Conservation (phyloP, 2,113 vertebrate species). For the Puntigrus tetrazona region DNA sequence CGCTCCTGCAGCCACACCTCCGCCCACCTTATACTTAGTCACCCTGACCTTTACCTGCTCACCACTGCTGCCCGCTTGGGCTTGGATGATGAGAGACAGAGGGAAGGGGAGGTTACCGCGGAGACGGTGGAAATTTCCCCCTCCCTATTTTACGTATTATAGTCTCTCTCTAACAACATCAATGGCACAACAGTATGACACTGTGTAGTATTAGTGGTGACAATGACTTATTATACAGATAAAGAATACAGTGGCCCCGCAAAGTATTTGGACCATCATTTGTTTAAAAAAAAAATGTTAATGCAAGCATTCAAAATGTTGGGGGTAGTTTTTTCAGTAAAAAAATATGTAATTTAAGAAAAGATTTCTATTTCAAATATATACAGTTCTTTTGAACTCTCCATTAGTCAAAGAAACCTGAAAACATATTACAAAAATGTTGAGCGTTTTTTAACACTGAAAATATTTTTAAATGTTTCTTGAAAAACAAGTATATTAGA, state of each 20-base stretch:
- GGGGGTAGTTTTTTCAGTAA: background rate
- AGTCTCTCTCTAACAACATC: slow-evolving; percentile 13
- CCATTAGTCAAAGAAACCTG: background rate
- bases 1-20: slow-evolving; percentile 53
- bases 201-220: background rate
- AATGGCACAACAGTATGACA: background rate
- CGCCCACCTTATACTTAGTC: slow-evolving; percentile 84
- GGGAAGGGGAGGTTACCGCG: slow-evolving; percentile 48
- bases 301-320: background rate
- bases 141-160: background rate
- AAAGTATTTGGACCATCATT: background rate
- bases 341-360: background rate
- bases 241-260: background rate
- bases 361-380: background rate
- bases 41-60: slow-evolving; percentile 89
- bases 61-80: slow-evolving; percentile 81
- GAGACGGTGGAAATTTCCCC: background rate
- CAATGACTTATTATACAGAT: slow-evolving; percentile 11
- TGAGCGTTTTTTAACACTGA: background rate
- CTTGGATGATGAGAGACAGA: slow-evolving; percentile 77
- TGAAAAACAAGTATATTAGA: background rate
- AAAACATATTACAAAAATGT: background rate
- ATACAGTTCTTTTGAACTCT: background rate
- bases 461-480: background rate
- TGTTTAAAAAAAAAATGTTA: background rate